These are phyloP conservation scores for Neogobius melanostomus DNA, from an alignment of 2,113 vertebrate genomes.

Conservation along the genomic window DNA sequence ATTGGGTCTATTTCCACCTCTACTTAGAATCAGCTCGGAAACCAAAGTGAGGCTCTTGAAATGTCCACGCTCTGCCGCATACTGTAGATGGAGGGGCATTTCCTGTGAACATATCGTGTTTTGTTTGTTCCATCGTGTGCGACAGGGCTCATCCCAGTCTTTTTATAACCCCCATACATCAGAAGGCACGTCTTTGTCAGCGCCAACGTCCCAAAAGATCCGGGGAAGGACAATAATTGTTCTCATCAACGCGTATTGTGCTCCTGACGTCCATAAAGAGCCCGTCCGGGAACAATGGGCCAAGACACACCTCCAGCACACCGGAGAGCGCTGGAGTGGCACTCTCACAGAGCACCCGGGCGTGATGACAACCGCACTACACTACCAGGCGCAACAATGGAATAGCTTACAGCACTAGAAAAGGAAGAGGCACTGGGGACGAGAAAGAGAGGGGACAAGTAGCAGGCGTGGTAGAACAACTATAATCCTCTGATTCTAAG, in stretches of 20 bases:
- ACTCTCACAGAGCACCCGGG: conserved; percentile 48
- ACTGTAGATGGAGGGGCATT: no score
- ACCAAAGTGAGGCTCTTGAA: no score
- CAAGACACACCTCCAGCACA: conserved; percentile 47
- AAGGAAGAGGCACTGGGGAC: conserved; percentile 13
- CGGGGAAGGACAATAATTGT: neutral
- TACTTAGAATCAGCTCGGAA: no score
- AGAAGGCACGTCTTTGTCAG: conserved; percentile 15
- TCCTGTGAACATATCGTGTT: no score
- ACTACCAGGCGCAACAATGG: no score
- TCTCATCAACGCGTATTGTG: conserved; percentile 22
- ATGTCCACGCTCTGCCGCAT: no score
- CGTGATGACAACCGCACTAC: conserved; percentile 50
- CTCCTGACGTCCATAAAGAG: conserved; percentile 34
- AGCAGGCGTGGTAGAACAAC: neutral
- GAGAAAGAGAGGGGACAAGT: neutral
- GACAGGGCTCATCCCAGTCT: neutral
- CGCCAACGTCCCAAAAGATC: conserved; percentile 17
- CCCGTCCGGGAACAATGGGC: conserved; percentile 37
- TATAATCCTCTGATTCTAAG: no score
- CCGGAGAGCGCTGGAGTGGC: conserved; percentile 41
- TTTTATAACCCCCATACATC: conserved; percentile 26
- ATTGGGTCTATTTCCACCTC: no score
- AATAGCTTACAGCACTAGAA: conserved; percentile 41
- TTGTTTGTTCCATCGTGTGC: no score